Conservation (phyloP, 2,113 vertebrate species). For the Calidris pugnax region DNA sequence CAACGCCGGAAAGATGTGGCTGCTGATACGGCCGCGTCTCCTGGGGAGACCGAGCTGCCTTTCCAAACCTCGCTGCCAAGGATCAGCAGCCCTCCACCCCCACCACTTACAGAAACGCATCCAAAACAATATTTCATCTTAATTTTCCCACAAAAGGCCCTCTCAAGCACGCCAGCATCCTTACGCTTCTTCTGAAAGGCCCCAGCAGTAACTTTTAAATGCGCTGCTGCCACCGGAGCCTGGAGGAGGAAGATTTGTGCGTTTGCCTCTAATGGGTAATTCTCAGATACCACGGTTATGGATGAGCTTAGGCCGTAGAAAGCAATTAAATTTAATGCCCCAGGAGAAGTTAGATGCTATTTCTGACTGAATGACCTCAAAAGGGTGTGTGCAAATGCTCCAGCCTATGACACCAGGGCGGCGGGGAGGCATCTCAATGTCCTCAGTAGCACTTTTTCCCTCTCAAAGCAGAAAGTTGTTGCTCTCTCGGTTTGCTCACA, state of each 20-base stretch:
- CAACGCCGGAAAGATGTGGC: neutral
- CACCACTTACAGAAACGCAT: neutral
- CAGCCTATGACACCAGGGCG: neutral
- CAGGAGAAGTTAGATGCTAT: conserved; percentile 18
- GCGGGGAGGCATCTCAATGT: neutral
- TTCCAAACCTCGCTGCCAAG: neutral
- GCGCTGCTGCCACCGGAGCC: neutral
- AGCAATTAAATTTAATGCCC: conserved; percentile 5
- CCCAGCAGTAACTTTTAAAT: neutral
- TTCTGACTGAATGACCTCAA: conserved; percentile 42
- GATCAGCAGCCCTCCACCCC: neutral
- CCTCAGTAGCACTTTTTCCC: neutral
- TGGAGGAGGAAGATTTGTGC: neutral
- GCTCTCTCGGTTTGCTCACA: neutral
- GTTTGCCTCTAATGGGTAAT: neutral
- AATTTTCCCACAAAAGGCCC: neutral
- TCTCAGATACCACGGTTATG: neutral
- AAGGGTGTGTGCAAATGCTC: neutral
- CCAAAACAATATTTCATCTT: neutral
- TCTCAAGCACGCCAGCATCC: neutral
- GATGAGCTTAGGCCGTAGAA: neutral
- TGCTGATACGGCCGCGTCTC: neutral
- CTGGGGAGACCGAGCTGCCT: neutral
- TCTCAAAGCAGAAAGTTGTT: neutral
- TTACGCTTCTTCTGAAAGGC: neutral